Evolutionary conservation across 2,888 invertebrate species (phyloP).

Genomic region (Ennomos erosarius): DNA sequence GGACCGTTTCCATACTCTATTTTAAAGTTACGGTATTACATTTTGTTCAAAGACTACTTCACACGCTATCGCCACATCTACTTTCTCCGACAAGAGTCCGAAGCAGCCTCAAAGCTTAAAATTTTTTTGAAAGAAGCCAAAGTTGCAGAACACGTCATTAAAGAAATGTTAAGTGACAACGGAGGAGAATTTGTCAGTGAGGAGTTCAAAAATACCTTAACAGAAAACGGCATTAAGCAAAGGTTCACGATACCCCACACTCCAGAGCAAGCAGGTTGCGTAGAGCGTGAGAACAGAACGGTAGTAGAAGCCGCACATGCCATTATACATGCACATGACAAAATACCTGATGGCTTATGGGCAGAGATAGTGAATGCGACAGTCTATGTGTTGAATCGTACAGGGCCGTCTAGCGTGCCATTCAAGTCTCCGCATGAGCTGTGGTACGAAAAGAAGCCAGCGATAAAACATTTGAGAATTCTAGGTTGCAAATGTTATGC

Average conservation of each 20-base stretch:
- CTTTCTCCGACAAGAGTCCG: slow-evolving; percentile 8
- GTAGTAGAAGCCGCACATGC: slow-evolving; percentile 24
- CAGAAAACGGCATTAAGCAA: slow-evolving; percentile 12
- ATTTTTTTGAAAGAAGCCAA: slow-evolving; percentile 3
- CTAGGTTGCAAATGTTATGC: slow-evolving; percentile 8
- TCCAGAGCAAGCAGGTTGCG: slow-evolving; percentile 14
- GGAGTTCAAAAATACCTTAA: slow-evolving; percentile 9
- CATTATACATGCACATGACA: slow-evolving; percentile 19
- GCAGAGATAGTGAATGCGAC: slow-evolving; percentile 19
- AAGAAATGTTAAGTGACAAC: slow-evolving; percentile 8
- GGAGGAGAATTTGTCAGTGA: slow-evolving; percentile 7
- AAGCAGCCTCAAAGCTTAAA: slow-evolving; percentile 7
- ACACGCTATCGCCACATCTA: slow-evolving; percentile 7
- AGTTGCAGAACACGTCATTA: slow-evolving; percentile 3
- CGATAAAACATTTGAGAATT: slow-evolving; percentile 16
- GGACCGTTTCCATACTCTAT: slow-evolving; percentile 18
- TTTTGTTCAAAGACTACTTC: slow-evolving; percentile 2
- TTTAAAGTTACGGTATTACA: not conserved
- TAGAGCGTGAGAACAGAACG: slow-evolving; percentile 17
- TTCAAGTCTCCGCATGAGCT: slow-evolving; percentile 25
- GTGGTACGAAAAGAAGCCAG: slow-evolving; percentile 19
- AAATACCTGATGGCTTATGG: slow-evolving; percentile 10
- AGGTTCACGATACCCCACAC: slow-evolving; percentile 7
- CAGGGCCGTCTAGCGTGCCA: slow-evolving; percentile 10
- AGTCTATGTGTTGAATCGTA: slow-evolving; percentile 18